phyloP scores from a whole-genome alignment of 2,797 vertebrate genomes.

The Platyrinchus mystaceus region DNA sequence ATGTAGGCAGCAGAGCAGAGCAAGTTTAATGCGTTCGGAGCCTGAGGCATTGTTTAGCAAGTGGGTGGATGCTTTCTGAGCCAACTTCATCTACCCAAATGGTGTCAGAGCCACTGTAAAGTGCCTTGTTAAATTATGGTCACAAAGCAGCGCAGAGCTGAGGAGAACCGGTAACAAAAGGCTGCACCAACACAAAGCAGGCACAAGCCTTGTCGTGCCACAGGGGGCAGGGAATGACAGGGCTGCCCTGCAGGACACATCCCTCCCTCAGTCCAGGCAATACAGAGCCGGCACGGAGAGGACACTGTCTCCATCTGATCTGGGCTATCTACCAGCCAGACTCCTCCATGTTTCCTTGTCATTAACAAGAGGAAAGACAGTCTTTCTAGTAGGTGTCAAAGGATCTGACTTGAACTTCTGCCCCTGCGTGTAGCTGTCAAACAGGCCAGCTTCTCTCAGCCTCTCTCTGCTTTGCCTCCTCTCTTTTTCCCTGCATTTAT shows the following conservation, averaged over 20 bases:
- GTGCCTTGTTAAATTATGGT: conserved; percentile 39
- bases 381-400: neutral
- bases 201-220: neutral
- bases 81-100: conserved; percentile 49
- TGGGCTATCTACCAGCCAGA: neutral
- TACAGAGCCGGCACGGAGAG: neutral
- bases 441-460: neutral
- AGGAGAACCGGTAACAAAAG: neutral
- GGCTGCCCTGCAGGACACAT: neutral
- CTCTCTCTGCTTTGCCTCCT: neutral
- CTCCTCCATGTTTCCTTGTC: neutral
- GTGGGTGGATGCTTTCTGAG: conserved; percentile 55
- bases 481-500: neutral
- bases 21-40: conserved; percentile 3
- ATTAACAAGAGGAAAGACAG: neutral
- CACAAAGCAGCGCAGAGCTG: neutral
- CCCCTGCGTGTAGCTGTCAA: neutral
- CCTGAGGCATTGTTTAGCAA: conserved; percentile 39
- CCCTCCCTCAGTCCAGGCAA: neutral
- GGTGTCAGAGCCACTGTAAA: conserved; percentile 59
- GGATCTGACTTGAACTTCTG: neutral
- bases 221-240: neutral
- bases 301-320: neutral
- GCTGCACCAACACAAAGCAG: neutral
- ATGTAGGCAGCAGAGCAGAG: conserved; percentile 24